These are phyloP conservation scores for Capra hircus DNA, from an alignment of 2,113 vertebrate genomes.

Conservation along the genomic window DNA sequence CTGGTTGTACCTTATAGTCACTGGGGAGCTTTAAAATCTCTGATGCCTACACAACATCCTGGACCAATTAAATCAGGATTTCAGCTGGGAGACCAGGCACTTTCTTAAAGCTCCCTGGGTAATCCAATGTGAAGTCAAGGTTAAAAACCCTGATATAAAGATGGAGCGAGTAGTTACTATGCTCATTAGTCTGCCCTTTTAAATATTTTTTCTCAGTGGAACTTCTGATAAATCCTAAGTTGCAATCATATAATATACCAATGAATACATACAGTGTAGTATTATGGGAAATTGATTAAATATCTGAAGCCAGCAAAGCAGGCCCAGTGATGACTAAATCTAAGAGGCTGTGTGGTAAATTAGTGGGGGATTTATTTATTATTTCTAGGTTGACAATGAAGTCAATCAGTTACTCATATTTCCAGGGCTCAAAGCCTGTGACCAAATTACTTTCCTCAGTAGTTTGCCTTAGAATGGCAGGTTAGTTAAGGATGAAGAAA, in stretches of 20 bases:
- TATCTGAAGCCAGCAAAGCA: neutral
- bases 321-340: neutral
- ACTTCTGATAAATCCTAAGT: neutral
- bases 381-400: neutral
- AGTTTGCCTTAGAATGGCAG: slow-evolving; percentile 22
- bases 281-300: neutral
- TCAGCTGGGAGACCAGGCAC: neutral
- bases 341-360: neutral
- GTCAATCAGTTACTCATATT: neutral
- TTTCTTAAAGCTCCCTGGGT: neutral
- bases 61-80: neutral
- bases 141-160: neutral
- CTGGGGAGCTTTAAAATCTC: neutral
- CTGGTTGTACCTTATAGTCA: neutral
- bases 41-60: neutral
- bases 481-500: slow-evolving; percentile 36
- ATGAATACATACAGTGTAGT: neutral
- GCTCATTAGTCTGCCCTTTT: neutral
- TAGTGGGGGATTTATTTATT: neutral
- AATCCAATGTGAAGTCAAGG: neutral
- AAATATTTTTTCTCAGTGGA: neutral
- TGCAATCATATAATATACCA: neutral
- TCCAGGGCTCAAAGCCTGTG: neutral
- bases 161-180: neutral
- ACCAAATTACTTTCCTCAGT: neutral